These are phyloP conservation scores for Scleropages formosus DNA, from an alignment of 2,797 vertebrate genomes.

Conservation along the genomic window DNA sequence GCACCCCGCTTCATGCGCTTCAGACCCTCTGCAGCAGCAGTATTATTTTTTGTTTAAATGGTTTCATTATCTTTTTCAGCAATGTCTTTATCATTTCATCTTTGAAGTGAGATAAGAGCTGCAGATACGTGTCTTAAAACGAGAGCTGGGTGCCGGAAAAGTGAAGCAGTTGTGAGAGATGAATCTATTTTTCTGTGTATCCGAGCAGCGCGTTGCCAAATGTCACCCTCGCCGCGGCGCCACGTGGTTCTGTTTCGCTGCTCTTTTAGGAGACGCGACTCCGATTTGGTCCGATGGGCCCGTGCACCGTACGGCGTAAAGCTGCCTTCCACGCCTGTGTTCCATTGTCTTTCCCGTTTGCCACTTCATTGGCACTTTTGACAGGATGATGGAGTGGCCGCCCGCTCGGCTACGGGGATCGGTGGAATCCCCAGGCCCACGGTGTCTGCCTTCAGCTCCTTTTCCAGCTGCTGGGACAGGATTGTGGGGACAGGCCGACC, in stretches of 20 bases:
- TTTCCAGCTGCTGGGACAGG: slow-evolving; percentile 19
- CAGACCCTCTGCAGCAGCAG: too few relatives aligned
- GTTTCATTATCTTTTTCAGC: background rate
- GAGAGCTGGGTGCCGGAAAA: slow-evolving; percentile 11
- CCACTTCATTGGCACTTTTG: slow-evolving; percentile 9
- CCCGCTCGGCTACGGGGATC: background rate
- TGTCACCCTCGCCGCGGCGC: slow-evolving; percentile 26
- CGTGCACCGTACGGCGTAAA: background rate
- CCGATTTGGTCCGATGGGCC: slow-evolving; percentile 2
- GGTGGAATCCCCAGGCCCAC: background rate
- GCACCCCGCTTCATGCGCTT: too few relatives aligned
- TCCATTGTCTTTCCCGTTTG: background rate
- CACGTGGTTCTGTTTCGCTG: slow-evolving; percentile 22
- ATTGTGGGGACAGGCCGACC: slow-evolving; percentile 27
- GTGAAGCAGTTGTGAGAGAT: slow-evolving; percentile 18
- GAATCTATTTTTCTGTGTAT: slow-evolving; percentile 33
- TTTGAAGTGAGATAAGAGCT: background rate
- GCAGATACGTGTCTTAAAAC: background rate
- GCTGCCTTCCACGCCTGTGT: background rate
- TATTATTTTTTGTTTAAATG: background rate
- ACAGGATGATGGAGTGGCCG: background rate
- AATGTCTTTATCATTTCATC: background rate
- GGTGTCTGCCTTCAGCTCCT: background rate
- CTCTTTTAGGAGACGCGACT: slow-evolving; percentile 23
- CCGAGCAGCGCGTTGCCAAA: slow-evolving; percentile 34